Evolutionary conservation across 2,797 vertebrate genomes (phyloP).

Genomic region (Myiotriccus ornatus): DNA sequence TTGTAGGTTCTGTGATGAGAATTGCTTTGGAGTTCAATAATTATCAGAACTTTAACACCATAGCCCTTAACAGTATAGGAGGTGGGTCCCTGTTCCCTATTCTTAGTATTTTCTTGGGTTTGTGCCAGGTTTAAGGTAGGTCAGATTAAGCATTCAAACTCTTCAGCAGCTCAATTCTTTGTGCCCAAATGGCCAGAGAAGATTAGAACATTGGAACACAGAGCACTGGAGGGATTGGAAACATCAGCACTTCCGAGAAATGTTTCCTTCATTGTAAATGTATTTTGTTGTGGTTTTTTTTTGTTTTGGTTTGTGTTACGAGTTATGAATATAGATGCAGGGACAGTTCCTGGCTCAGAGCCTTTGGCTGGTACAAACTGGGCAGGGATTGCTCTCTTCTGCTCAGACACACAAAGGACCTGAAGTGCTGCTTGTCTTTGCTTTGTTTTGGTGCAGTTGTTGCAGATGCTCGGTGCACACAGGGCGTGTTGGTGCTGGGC

Average conservation of each 20-base stretch:
- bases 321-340: neutral
- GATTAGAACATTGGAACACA: neutral
- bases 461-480: neutral
- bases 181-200: neutral
- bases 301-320: neutral
- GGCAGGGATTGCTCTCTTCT: neutral
- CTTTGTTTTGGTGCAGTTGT: conserved; percentile 9
- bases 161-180: neutral
- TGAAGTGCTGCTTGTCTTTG: neutral
- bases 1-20: neutral
- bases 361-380: neutral
- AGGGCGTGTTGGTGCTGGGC: conserved; percentile 25
- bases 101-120: neutral
- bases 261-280: neutral
- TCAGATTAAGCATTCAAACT: neutral
- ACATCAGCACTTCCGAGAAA: conserved; percentile 11
- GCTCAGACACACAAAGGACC: neutral
- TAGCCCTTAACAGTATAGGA: neutral
- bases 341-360: neutral
- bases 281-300: neutral
- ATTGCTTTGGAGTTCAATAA: neutral
- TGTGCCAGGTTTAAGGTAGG: neutral
- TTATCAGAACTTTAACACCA: neutral
- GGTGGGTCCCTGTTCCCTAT: neutral
- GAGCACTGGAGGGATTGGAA: neutral